These are phyloP conservation scores for Epistrophella euchroma DNA, from an alignment of 2,888 invertebrate species.

Conservation along the genomic window DNA sequence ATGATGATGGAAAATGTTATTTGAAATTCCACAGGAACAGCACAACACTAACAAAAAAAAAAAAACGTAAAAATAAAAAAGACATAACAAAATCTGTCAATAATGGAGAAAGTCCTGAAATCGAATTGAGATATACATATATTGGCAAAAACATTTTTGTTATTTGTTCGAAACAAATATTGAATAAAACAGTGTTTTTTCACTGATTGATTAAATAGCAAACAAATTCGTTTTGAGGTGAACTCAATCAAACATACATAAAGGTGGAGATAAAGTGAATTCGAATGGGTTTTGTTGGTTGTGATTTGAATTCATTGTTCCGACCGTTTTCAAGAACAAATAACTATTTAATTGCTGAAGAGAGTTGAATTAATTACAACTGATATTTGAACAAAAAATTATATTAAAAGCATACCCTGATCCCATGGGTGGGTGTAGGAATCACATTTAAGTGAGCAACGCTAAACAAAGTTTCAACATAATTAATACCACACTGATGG, in stretches of 20 bases:
- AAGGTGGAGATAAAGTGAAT: background rate
- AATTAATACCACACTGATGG: background rate
- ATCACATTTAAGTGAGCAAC: background rate
- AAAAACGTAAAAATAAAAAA: background rate
- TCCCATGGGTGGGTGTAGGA: background rate
- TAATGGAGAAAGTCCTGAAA: constrained; percentile 34
- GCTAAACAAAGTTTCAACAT: background rate
- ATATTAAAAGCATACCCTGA: background rate
- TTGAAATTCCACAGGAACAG: constrained; percentile 20
- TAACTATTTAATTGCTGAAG: background rate
- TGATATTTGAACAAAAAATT: background rate
- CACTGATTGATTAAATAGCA: constrained; percentile 53
- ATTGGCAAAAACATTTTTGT: constrained; percentile 7
- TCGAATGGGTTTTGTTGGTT: background rate
- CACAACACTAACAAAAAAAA: background rate
- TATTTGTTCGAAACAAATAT: constrained; percentile 33
- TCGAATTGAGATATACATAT: constrained; percentile 15
- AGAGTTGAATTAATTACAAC: background rate
- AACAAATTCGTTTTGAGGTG: constrained; percentile 48
- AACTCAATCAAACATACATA: background rate
- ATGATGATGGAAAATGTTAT: constrained; percentile 17
- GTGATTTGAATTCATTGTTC: background rate
- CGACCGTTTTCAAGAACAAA: constrained; percentile 12
- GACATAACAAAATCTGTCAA: constrained; percentile 22
- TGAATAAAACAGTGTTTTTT: constrained; percentile 46